Conservation (phyloP, 1,140 invertebrate genomes). For the Subanguina moxae region DNA sequence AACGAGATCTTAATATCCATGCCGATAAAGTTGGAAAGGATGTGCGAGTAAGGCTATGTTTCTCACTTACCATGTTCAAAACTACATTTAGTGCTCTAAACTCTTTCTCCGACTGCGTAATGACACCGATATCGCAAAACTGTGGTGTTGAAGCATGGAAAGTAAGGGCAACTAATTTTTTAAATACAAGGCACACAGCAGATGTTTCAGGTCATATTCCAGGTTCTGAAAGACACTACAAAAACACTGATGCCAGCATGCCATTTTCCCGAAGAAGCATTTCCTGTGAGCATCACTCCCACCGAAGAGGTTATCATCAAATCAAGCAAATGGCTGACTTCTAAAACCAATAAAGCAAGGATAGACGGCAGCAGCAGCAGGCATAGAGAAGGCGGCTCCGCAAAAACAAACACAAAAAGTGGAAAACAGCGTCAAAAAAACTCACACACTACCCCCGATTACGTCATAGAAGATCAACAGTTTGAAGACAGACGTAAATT, state of each 20-base stretch:
- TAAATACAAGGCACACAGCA: neutral
- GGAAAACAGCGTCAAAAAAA: too few species aligned
- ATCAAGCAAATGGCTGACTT: neutral
- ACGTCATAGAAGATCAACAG: too few species aligned
- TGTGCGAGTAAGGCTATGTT: slow-evolving; percentile 53
- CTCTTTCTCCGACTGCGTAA: slow-evolving; percentile 55
- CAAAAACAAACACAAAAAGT: neutral
- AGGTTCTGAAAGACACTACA: slow-evolving; percentile 58
- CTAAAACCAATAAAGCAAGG: neutral
- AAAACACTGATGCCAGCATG: slow-evolving; percentile 56
- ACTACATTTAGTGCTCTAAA: slow-evolving; percentile 51
- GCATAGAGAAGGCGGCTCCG: neutral
- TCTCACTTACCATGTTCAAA: neutral
- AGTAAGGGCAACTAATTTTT: neutral
- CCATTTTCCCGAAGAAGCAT: slow-evolving; percentile 33
- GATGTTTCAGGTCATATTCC: slow-evolving; percentile 56
- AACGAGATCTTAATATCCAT: slow-evolving; percentile 43
- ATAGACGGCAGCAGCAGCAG: neutral
- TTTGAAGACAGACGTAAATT: too few species aligned
- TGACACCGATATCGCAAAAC: slow-evolving; percentile 47
- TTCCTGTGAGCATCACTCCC: neutral
- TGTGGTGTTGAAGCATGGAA: slow-evolving; percentile 52
- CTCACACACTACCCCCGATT: too few species aligned
- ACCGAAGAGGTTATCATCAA: neutral
- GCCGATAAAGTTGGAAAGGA: slow-evolving; percentile 49